Base-by-base conservation (phyloP, 2,797 vertebrate species). In the Philypnodon macrostomus region DNA sequence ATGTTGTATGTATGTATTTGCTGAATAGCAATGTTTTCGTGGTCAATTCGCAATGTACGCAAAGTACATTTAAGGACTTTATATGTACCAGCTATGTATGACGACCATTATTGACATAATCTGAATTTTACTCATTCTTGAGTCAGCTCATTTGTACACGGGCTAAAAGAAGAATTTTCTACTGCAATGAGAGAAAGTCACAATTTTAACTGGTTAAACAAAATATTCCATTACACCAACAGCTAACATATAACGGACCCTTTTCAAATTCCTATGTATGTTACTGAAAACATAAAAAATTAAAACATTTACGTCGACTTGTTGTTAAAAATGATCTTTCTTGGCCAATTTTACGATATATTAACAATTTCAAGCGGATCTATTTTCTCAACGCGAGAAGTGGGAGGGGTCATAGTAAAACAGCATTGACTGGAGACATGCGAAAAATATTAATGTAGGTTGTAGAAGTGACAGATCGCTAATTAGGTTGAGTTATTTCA, bases 371-470 rank as follows among this genome's bases (percentile, higher is more conserved):
- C 11, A 12, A 2, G 0, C 0, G 46, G 74, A 1, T 63, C 70
- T 81, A 77, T 36, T 77, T 82, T 5, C 32, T 1, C 5, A 4
- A 3, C 27, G n/a, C 11, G 7, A 4, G 4, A 61, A 64, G 71
- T 80, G 75, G 86, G 80, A 50, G 83, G 77, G 78, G 82, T 56
- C 60, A 72, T 70, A 77, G 77, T 78, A 67, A 64, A 17, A 58
- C 41, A 36, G 45, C 74, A 82, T 81, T 84, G 73, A 84, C 67
- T 2, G 65, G 47, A 47, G 58, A 14, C 67, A 31, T 48, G 67
- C 49, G 32, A 19, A 47, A 67, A 70, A 77, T 68, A 77, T 49
- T 58, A 70, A 67, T 65, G 51, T 2, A 23, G 47, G 27, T 55
- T n/a, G n/a, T n/a, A 52, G 53, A 59, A 65, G 63, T 73, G 59